Evolutionary conservation across 2,797 vertebrate species (phyloP), one percentile per base, ranked within the genome.

Genomic region (Chromobotia macracanthus): DNA sequence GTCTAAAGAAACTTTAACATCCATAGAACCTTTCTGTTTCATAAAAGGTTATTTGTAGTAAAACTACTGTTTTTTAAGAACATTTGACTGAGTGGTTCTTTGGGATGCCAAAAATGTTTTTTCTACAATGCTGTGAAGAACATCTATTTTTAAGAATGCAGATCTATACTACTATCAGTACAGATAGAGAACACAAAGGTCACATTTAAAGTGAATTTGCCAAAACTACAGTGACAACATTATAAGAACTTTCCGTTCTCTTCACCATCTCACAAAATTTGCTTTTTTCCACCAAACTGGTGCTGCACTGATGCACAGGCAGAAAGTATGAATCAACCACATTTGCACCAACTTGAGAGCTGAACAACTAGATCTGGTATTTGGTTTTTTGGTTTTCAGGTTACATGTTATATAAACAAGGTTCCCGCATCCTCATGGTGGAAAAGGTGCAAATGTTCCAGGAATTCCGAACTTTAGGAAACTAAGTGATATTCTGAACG

Each of bases 211-310:
- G 58, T 80, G 79, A 77, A 72, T 75, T 81, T 83, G 76, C 72
- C 84, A 85, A 87, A 85, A 23, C 71, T 51, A 56, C 53, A 23
- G 69, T 55, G 82, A 74, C 76, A 74, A 51, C 51, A 66, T 66
- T 48, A 44, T 50, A 35, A 77, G 38, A 9, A 25, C 60, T 58
- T 60, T 80, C 12, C 7, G 8, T 28, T 78, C 38, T 25, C 38
- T 19, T 60, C 35, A 28, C 53, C 75, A 68, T 53, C 41, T 77
- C 53, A 69, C 55, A 51, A 18, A 55, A 55, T 58, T 23, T 58
- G 3, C 19, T 8, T 16, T 21, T 55, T 53, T 53, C 51, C 7
- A n/a, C 19, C 51, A 53, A 51, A 51, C 50, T 18, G 16, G 50
- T 51, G 16, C 16, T 31, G 31, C 2, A 31, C 31, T 31, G 31